Conservation (phyloP, 2,113 vertebrate genomes). For the Psittacus erithacus region DNA sequence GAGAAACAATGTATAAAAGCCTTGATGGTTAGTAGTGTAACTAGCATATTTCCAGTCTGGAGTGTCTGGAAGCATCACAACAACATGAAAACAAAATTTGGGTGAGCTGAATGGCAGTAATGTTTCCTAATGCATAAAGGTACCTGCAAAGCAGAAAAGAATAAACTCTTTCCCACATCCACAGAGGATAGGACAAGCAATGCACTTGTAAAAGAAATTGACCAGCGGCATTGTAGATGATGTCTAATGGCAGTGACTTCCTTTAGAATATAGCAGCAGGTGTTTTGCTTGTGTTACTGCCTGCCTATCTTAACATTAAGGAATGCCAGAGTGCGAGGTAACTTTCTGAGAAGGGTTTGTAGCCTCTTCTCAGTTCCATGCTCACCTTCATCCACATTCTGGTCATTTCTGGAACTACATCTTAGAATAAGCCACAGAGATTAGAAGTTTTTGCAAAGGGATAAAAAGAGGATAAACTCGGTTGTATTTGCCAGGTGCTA, state of each 20-base stretch:
- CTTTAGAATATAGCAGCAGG: background rate
- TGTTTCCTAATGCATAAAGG: background rate
- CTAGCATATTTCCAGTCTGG: background rate
- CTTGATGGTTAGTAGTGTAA: background rate
- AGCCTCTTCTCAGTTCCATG: background rate
- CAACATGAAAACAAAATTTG: background rate
- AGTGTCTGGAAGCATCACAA: background rate
- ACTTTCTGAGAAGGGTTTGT: background rate
- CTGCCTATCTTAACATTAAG: background rate
- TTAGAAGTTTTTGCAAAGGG: background rate
- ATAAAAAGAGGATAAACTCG: background rate
- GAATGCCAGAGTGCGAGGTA: background rate
- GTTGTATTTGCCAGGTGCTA: background rate
- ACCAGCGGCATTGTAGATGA: background rate
- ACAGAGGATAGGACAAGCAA: background rate
- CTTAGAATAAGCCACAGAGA: background rate
- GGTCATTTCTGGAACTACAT: background rate
- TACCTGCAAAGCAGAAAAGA: background rate
- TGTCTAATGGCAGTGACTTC: background rate
- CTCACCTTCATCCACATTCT: background rate
- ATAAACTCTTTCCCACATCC: background rate
- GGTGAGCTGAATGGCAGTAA: background rate
- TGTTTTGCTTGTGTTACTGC: background rate
- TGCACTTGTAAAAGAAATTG: background rate
- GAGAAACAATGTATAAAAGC: background rate